Evolutionary conservation across 1,140 invertebrate genomes (phyloP), one percentile per base, ranked within the genome.

Genomic region (Hermetia illucens): DNA sequence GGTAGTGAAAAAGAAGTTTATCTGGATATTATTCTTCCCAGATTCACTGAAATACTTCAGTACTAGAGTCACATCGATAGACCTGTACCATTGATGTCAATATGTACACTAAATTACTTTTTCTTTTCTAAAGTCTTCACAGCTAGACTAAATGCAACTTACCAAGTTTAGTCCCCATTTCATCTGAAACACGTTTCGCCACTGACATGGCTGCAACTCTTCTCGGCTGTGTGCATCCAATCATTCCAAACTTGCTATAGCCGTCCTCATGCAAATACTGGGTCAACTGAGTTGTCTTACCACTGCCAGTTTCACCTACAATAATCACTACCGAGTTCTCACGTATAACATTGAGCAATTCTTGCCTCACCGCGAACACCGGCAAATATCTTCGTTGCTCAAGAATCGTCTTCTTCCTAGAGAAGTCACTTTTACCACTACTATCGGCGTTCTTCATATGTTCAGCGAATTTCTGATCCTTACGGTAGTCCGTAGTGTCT

Each of bases 171-270:
- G 83, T 83, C 19, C 74, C 72, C 88, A 98, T 96, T 71, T 99
- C 96, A 62, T 99, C 95, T 18, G 92, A 86, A 3, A 99, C 96
- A 54, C 96, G 75, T 64, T 98, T 98, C 3, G 96, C 96, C 5
- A 98, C 95, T 5, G 89, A 93, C 95, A 99, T 98, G 24, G 95
- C 95, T 29, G 96, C 95, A 0, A 99, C 91, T 53, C 95, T 69
- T 34, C 94, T 64, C 0, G 95, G 94, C 54, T 83, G 79, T 0
- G 92, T 98, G 58, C 91, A 97, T 0, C 94, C 95, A 44, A 99
- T 89, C 73, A 94, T 89, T 6, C 93, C 92, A 46, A 78, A 74
- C 44, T 75, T 75, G 46, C 86, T 93, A 64, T 94, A 98, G 2
- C 94, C 94, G 49, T 97, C 94, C 67, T 99, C 96, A 57, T 96